Evolutionary conservation across 2,888 invertebrate species (phyloP), one percentile per base, ranked within the genome.

Genomic region (Cheilosia impressa): DNA sequence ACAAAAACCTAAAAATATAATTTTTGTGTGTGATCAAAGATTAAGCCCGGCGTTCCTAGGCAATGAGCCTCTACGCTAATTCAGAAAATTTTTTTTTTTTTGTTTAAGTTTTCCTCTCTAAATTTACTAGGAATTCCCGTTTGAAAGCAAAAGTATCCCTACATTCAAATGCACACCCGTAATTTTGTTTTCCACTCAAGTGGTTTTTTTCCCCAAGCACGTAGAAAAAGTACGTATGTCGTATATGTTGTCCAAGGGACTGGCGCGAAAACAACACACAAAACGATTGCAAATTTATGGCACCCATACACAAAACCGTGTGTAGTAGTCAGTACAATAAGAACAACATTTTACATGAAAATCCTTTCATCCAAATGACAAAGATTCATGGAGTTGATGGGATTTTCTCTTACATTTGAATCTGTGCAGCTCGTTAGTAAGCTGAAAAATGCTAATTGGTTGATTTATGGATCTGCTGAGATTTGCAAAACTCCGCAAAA

Each of bases 361-460:
- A 85, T 85, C 84, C 84, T 85, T 85, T 85, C 84, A 85, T 80
- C 75, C 76, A 66, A 71, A 76, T 85, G 80, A 85, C 84, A 85
- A 79, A 85, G 84, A 85, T 85, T 80, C 80, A 85, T 85, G 84
- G 80, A 85, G 71, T 76, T 80, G 84, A 85, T 85, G 80, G 80
- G 71, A 76, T 85, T 80, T 80, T 62, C 47, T 66, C 60, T 72
- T 66, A 68, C 63, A 83, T 80, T 71, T 19, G 34, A 62, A 76
- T 76, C 60, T 52, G 62, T 60, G 27, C 50, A 80, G 71, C 76
- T 80, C 75, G 84, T 85, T 80, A 85, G 75, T 47, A 71, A 71
- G 75, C 76, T 80, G 55, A 53, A 41, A 71, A 71, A 80, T 58
- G 76, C 71, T 85, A 85, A 85, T 79, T 80, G 80, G 80, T 80